Evolutionary conservation across 2,113 vertebrate genomes (phyloP).

Genomic region (Phylloscopus trochiloides): DNA sequence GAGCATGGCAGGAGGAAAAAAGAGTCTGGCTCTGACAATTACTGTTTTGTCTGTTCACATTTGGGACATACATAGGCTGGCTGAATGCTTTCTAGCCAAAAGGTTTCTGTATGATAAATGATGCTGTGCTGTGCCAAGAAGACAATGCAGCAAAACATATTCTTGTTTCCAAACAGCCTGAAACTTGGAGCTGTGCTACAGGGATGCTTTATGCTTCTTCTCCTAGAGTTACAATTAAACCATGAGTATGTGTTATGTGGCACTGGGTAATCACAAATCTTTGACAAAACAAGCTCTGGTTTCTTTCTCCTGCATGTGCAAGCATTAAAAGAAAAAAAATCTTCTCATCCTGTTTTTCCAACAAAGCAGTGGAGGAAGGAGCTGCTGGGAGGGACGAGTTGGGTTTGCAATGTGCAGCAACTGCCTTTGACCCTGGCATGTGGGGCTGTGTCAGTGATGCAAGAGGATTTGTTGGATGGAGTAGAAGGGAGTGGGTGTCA

Average conservation of each 20-base stretch:
- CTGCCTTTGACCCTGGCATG: neutral
- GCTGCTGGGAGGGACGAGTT: neutral
- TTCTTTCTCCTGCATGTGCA: neutral
- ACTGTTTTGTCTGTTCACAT: slow-evolving; percentile 2
- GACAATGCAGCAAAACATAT: neutral
- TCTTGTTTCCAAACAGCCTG: neutral
- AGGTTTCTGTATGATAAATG: neutral
- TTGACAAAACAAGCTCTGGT: neutral
- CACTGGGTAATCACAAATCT: neutral
- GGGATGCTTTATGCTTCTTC: neutral
- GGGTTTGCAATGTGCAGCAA: neutral
- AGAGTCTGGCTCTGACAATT: neutral
- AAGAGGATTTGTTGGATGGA: neutral
- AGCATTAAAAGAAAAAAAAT: neutral
- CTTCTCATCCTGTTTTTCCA: neutral
- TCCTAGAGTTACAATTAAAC: neutral
- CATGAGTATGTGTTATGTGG: neutral
- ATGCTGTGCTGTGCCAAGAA: neutral
- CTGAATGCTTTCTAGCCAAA: neutral
- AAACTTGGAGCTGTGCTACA: neutral
- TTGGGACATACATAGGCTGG: neutral
- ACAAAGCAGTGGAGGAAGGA: neutral
- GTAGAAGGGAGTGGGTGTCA: neutral
- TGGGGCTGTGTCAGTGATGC: neutral
- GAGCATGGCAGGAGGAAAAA: neutral